A percentile compares a stretch with the other conserved stretches of the same genome.
phyloP scores from a whole-genome alignment of 2,797 vertebrate genomes.

The Macropus fuliginosus region DNA sequence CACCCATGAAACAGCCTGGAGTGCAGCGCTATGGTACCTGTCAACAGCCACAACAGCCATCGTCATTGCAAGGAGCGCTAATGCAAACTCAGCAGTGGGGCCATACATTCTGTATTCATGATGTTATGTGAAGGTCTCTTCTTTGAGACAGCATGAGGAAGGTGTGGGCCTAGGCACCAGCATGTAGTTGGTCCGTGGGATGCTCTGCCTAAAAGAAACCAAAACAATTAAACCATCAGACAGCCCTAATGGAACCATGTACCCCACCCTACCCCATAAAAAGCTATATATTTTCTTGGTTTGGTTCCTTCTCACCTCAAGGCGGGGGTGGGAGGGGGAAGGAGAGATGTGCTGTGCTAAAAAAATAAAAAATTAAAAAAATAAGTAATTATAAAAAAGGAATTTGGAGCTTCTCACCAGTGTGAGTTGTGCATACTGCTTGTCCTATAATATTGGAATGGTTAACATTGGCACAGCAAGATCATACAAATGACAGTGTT shows the following conservation, averaged over 20 bases:
- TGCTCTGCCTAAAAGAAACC: not conserved
- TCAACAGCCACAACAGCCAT: conserved; percentile 53
- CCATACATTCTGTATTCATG: not conserved
- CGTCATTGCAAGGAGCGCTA: conserved; percentile 48
- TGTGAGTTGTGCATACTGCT: not conserved
- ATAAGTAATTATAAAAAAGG: not conserved
- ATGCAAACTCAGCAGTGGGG: conserved; percentile 62
- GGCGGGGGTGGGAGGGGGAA: too few species aligned
- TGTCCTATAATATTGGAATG: conserved; percentile 42
- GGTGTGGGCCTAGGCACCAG: not conserved
- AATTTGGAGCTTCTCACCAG: not conserved
- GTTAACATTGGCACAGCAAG: conserved; percentile 19
- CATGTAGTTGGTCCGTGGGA: not conserved
- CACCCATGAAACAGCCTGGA: conserved; percentile 63
- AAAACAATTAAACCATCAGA: not conserved
- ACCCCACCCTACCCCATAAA: not conserved
- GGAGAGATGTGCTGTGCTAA: not conserved
- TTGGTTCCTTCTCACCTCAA: not conserved
- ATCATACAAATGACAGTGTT: conserved; percentile 56
- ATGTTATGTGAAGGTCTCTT: not conserved
- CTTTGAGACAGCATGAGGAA: conserved; percentile 34
- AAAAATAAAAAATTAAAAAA: not conserved
- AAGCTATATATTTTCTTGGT: not conserved
- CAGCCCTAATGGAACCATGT: not conserved
- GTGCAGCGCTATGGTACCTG: conserved; percentile 59